Evolutionary conservation across 1,140 invertebrate genomes (phyloP), one percentile per base, ranked within the genome.

Genomic region (Drosophila kurseongensis): DNA sequence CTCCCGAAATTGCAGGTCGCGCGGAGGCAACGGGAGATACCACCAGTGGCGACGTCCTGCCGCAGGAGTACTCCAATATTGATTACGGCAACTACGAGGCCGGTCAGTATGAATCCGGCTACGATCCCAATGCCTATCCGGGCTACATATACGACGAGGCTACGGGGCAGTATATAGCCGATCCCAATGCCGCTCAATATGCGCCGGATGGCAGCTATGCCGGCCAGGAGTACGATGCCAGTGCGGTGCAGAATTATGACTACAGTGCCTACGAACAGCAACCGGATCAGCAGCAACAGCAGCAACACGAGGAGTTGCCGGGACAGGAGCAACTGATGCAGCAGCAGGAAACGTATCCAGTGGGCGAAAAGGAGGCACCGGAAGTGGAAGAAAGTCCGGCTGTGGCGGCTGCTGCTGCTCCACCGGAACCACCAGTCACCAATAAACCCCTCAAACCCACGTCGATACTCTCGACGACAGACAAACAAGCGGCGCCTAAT

Each of bases 71-170:
- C 59, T 79, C 81, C 36, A 91, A 91, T 67, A 82, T 90, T 73
- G 86, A 91, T 75, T 92, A 92, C 40, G 57, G 72, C 61, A 91
- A 91, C 76, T 91, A 92, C 56, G 91, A 92, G 78, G 72, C 77
- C 7, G 51, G 63, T 1, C 81, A 92, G 36, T 92, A 92, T 57
- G 69, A 52, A 47, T 65, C 68, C 29, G 80, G 77, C 59, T 91
- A 91, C 61, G 90, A 91, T 84, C 90, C 86, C 40, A 89, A 88
- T 51, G 78, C 80, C 62, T 92, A 92, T 78, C 89, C 89, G 48
- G 90, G 89, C 44, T 92, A 92, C 65, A 91, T 81, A 69, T 92
- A 92, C 65, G 91, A 92, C 56, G 86, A 91, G 75, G 44, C 78
- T 10, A 91, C 72, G 5, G 91, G 90, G 10, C 84, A 92, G 67